Evolutionary conservation across 2,888 invertebrate species (phyloP).

Genomic region (Octonoba sinensis): DNA sequence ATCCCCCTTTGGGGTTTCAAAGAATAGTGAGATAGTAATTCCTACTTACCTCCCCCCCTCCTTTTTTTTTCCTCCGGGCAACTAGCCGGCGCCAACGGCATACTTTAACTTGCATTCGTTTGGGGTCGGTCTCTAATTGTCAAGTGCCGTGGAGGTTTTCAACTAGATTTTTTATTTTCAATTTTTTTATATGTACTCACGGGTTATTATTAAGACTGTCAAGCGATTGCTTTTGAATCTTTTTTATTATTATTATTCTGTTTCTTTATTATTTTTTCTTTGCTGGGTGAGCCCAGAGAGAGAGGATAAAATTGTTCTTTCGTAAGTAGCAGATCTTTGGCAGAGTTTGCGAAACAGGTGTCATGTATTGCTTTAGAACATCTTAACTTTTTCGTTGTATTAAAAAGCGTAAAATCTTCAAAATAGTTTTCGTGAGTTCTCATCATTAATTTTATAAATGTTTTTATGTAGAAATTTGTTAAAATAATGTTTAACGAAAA

Average conservation of each 20-base stretch:
- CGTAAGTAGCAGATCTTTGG: slow-evolving; percentile 39
- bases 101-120: slow-evolving; percentile 35
- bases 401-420: no score
- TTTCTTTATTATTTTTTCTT: not conserved
- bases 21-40: slow-evolving; percentile 44
- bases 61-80: slow-evolving; percentile 2
- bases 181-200: slow-evolving; percentile 5
- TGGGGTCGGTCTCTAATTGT: slow-evolving; percentile 59
- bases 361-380: no score
- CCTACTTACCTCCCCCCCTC: slow-evolving; percentile 8
- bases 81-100: slow-evolving; percentile 55
- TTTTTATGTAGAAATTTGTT: no score
- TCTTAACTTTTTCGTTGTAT: no score
- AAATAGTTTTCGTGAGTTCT: no score
- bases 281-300: not conserved
- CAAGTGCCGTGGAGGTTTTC: slow-evolving; percentile 50
- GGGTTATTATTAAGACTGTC: slow-evolving; percentile 59
- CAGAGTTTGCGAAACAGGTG: slow-evolving; percentile 17
- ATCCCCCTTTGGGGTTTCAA: not conserved
- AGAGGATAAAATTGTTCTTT: slow-evolving; percentile 21
- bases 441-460: no score
- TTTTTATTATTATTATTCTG: slow-evolving; percentile 9
- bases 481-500: no score
- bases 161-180: slow-evolving; percentile 31
- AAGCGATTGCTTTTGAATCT: slow-evolving; percentile 38